These are phyloP conservation scores for Acholoe squamosa DNA, from an alignment of 2,888 invertebrate genomes.

Conservation along the genomic window DNA sequence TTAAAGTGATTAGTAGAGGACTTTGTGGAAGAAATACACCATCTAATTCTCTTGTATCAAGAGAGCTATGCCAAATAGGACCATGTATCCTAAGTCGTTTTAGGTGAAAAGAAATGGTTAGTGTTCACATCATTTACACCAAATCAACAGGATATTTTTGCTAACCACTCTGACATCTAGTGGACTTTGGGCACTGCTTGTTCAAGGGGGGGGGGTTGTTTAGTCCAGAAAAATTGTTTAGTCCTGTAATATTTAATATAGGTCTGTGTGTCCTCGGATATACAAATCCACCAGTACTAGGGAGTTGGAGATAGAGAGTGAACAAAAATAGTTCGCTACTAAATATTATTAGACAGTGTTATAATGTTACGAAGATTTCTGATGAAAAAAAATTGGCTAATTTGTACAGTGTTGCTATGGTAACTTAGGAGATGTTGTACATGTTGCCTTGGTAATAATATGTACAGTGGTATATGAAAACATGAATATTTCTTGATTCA, in stretches of 20 bases:
- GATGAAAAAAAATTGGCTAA: not conserved
- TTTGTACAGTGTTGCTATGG: constrained; percentile 52
- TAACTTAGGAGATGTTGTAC: constrained; percentile 48
- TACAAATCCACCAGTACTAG: not conserved
- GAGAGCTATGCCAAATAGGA: not conserved
- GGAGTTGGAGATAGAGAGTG: not conserved
- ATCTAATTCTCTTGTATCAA: constrained; percentile 2
- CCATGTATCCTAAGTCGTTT: not conserved
- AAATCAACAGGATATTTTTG: not conserved
- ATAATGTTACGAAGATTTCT: not conserved
- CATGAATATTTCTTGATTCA: not conserved
- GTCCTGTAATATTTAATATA: not conserved
- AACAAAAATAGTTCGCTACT: not conserved
- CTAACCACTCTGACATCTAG: too few relatives aligned
- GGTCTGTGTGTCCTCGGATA: not conserved
- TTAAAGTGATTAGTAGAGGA: not conserved
- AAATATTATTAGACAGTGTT: not conserved
- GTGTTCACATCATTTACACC: not conserved
- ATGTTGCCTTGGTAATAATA: constrained; percentile 34
- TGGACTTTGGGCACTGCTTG: too few relatives aligned
- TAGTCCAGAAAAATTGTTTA: not conserved
- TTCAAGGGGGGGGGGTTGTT: too few relatives aligned
- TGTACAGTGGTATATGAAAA: constrained; percentile 23
- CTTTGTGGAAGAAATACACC: not conserved
- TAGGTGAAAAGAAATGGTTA: not conserved